phyloP scores from a whole-genome alignment of 2,888 invertebrate genomes.

The Ornithoptera alexandrae region DNA sequence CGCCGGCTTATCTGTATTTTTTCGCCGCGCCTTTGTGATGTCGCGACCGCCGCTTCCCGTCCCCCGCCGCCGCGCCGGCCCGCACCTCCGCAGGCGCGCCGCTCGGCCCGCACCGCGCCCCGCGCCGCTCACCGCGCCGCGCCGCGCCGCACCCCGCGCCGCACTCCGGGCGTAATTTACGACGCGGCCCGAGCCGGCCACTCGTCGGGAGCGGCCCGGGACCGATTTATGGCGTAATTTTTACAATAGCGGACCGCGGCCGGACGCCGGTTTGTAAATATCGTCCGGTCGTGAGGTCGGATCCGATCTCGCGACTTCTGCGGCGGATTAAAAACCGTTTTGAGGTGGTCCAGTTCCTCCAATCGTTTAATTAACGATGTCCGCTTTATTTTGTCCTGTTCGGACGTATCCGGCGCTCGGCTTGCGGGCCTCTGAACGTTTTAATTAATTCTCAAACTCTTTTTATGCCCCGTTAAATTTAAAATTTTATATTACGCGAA shows the following conservation, averaged over 20 bases:
- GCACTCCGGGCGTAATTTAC: conserved; percentile 41
- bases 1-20: conserved; percentile 55
- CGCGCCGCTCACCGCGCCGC: conserved; percentile 23
- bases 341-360: conserved; percentile 22
- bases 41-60: conserved; percentile 50
- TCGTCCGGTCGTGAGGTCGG: conserved; percentile 31
- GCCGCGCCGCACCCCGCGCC: conserved; percentile 30
- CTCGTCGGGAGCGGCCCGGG: conserved; percentile 56
- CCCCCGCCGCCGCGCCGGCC: conserved; percentile 48
- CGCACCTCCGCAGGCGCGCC: conserved; percentile 11
- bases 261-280: conserved; percentile 49
- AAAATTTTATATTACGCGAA: background rate
- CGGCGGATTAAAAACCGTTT: conserved; percentile 16
- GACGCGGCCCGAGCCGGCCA: conserved; percentile 36
- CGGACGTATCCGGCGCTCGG: conserved; percentile 11
- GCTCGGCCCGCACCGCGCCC: no score
- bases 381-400: conserved; percentile 12
- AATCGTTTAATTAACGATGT: conserved; percentile 26
- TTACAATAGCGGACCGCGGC: conserved; percentile 55
- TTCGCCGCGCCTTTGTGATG: conserved; percentile 69
- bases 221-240: conserved; percentile 72
- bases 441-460: conserved; percentile 11
- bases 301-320: conserved; percentile 28
- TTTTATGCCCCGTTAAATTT: background rate
- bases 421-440: conserved; percentile 1